Conservation (phyloP, 2,888 invertebrate genomes). For the Diadegma fenestrale region DNA sequence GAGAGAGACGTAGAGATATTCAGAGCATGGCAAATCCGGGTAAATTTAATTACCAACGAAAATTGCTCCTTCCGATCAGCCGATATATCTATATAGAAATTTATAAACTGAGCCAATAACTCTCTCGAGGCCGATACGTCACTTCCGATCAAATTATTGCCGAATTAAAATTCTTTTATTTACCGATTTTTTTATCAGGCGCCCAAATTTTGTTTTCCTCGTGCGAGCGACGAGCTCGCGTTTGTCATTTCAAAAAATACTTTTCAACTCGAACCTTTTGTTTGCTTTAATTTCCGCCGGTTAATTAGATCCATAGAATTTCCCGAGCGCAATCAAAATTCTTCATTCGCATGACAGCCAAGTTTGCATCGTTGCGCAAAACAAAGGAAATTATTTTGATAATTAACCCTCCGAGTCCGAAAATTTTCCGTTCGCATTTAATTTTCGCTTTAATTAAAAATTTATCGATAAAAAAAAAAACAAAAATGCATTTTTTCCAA, state of each 20-base stretch:
- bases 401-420: not conserved
- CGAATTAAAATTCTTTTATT: slow-evolving; percentile 39
- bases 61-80: slow-evolving; percentile 21
- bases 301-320: not conserved
- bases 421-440: too few relatives aligned
- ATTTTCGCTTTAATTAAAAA: too few relatives aligned
- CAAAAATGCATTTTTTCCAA: too few relatives aligned
- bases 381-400: too few relatives aligned
- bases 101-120: slow-evolving; percentile 28
- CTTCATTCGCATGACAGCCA: not conserved
- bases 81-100: not conserved
- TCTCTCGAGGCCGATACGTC: slow-evolving; percentile 42
- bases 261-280: not conserved
- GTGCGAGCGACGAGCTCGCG: not conserved
- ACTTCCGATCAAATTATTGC: slow-evolving; percentile 40
- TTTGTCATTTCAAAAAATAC: not conserved
- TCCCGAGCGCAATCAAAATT: not conserved
- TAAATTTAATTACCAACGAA: slow-evolving; percentile 63
- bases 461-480: too few relatives aligned
- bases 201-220: not conserved
- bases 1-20: slow-evolving; percentile 37
- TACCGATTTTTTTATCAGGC: not conserved
- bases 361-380: too few relatives aligned
- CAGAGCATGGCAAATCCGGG: slow-evolving; percentile 36
- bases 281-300: not conserved